phyloP scores from a whole-genome alignment of 2,113 vertebrate species.

The Oophaga pumilio region DNA sequence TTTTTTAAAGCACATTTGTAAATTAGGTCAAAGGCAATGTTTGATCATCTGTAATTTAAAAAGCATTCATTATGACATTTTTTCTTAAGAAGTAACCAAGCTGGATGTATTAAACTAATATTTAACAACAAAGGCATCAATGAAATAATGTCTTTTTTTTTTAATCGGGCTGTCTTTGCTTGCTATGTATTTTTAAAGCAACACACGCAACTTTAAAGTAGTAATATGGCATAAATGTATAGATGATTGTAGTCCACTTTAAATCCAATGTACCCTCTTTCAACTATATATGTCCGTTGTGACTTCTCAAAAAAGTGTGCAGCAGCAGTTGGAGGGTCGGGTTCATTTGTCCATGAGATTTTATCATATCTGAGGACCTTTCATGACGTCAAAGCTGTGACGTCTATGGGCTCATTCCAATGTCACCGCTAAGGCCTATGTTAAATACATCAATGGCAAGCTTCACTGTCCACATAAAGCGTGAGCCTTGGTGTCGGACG shows the following conservation, averaged over 20 bases:
- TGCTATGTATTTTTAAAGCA: slow-evolving; percentile 14
- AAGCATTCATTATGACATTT: slow-evolving; percentile 42
- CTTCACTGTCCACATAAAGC: too few species aligned
- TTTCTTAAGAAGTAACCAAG: slow-evolving; percentile 44
- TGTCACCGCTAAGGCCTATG: too few species aligned
- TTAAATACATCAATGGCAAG: too few species aligned
- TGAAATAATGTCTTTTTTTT: not conserved
- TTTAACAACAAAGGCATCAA: slow-evolving; percentile 38
- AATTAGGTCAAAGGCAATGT: slow-evolving; percentile 56
- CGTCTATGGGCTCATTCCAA: not conserved
- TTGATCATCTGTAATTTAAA: slow-evolving; percentile 51
- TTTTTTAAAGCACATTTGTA: slow-evolving; percentile 48
- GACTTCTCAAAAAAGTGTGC: not conserved
- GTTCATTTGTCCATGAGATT: not conserved
- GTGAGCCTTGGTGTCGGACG: too few species aligned
- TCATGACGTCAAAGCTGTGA: not conserved
- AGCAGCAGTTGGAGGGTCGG: not conserved
- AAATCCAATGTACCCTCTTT: not conserved
- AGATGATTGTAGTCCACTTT: not conserved
- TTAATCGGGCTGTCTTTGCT: not conserved
- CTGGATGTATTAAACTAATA: slow-evolving; percentile 33
- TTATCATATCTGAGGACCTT: not conserved
- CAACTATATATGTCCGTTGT: not conserved
- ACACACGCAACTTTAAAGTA: not conserved
- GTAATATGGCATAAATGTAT: not conserved